Evolutionary conservation across 2,888 invertebrate genomes (phyloP).

Genomic region (Lampropteryx suffumata): DNA sequence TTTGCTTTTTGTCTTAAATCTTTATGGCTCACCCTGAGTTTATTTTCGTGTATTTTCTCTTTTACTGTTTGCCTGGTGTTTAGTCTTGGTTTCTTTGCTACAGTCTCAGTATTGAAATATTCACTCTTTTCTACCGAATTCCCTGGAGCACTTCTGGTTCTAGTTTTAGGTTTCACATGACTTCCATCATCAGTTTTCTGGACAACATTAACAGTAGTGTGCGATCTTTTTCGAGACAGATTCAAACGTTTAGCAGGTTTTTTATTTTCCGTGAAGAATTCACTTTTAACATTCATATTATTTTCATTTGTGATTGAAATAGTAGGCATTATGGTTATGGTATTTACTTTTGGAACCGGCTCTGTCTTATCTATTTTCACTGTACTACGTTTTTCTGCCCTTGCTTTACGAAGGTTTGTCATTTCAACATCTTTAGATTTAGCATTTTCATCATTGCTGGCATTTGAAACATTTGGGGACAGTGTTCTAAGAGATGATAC

Average conservation of each 20-base stretch:
- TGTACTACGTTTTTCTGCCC: conserved; percentile 19
- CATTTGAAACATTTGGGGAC: conserved; percentile 19
- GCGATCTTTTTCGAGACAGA: conserved; percentile 40
- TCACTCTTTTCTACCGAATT: conserved; percentile 54
- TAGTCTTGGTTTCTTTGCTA: conserved; percentile 39
- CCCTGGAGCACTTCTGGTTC: conserved; percentile 64
- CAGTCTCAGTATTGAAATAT: conserved; percentile 52
- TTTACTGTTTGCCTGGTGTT: conserved; percentile 38
- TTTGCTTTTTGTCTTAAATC: conserved; percentile 57
- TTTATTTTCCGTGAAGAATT: conserved; percentile 47
- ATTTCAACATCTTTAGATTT: conserved; percentile 4
- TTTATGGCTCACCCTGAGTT: conserved; percentile 66
- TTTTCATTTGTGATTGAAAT: conserved; percentile 51
- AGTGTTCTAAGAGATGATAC: conserved; percentile 13
- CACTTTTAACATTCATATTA: conserved; percentile 48
- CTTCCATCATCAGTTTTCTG: conserved; percentile 12
- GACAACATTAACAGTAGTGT: conserved; percentile 31
- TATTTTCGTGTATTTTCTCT: conserved; percentile 47
- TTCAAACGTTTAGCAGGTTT: conserved; percentile 33
- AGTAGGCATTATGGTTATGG: conserved; percentile 42
- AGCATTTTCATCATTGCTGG: neutral
- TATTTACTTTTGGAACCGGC: conserved; percentile 9
- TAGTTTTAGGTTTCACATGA: conserved; percentile 23
- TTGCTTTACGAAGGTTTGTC: conserved; percentile 27
- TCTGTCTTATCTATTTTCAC: neutral